Evolutionary conservation across 2,888 invertebrate genomes (phyloP).

Genomic region (Tanytarsus gracilentus): DNA sequence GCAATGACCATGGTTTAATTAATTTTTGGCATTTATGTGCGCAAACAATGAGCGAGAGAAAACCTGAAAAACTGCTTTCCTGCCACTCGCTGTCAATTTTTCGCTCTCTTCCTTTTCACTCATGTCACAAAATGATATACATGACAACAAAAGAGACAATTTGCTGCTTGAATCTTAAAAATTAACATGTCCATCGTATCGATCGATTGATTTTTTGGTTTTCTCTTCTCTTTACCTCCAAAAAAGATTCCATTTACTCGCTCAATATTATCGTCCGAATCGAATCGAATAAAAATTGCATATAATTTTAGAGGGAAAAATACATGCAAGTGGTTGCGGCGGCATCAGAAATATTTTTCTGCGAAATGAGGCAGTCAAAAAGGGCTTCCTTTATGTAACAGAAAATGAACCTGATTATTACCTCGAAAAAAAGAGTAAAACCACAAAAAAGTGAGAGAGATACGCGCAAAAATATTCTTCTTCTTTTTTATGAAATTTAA

Average conservation of each 20-base stretch:
- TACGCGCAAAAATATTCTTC: too few relatives aligned
- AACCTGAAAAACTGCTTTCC: too few relatives aligned
- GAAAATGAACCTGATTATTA: constrained; percentile 25
- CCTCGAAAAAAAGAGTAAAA: background rate
- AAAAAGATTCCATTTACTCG: background rate
- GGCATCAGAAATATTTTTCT: constrained; percentile 1
- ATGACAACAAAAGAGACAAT: too few relatives aligned
- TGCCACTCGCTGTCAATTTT: too few relatives aligned
- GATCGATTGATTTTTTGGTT: background rate
- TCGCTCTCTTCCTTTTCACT: too few relatives aligned
- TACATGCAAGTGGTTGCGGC: background rate
- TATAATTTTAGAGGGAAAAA: background rate
- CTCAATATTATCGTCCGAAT: constrained; percentile 16
- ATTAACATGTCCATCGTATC: background rate
- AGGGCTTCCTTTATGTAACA: constrained; percentile 11
- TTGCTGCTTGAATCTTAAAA: background rate
- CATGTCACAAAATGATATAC: too few relatives aligned
- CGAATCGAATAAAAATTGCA: constrained; percentile 23
- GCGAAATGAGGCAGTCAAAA: background rate
- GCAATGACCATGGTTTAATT: too few relatives aligned
- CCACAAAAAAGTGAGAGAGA: background rate
- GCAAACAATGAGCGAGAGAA: too few relatives aligned
- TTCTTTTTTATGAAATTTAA: too few relatives aligned
- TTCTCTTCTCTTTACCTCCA: too few relatives aligned
- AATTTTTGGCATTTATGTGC: too few relatives aligned